These are phyloP conservation scores for Atractosteus spatula DNA, from an alignment of 2,113 vertebrate species.

Conservation along the genomic window DNA sequence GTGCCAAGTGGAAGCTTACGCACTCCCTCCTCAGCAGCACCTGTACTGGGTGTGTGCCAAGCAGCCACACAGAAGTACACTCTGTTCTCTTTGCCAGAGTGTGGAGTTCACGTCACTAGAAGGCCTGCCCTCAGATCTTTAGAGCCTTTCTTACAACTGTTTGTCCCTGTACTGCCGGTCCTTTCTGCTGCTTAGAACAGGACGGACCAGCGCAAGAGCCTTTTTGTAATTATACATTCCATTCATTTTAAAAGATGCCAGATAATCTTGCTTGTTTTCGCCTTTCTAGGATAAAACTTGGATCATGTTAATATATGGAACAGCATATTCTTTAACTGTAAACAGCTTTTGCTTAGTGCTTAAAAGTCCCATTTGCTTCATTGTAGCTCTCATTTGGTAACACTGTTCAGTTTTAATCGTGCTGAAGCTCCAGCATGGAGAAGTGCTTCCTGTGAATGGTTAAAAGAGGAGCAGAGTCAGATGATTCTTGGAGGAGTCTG, in stretches of 20 bases:
- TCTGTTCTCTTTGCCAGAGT: conserved; percentile 59
- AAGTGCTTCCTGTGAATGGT: too few species aligned
- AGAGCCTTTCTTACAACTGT: conserved; percentile 56
- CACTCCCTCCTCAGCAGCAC: conserved; percentile 48
- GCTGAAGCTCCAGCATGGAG: too few species aligned
- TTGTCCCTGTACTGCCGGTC: conserved; percentile 26
- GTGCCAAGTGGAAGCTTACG: neutral
- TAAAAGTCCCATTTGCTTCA: too few species aligned
- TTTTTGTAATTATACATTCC: conserved; percentile 22
- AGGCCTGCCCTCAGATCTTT: conserved; percentile 57
- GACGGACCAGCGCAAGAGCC: neutral
- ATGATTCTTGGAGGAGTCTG: too few species aligned
- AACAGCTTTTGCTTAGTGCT: too few species aligned
- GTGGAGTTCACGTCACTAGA: conserved; percentile 30
- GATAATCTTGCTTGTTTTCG: too few species aligned
- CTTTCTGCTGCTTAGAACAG: neutral
- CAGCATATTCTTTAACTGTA: too few species aligned
- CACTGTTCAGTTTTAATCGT: too few species aligned
- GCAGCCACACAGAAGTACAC: conserved; percentile 55
- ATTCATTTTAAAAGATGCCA: too few species aligned
- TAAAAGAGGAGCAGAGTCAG: too few species aligned
- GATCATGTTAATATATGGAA: neutral
- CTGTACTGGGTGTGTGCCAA: conserved; percentile 62
- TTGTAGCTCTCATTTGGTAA: too few species aligned
- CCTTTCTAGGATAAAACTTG: too few species aligned